These are phyloP conservation scores for Cirrhinus molitorella DNA, from an alignment of 2,797 vertebrate genomes.

Conservation along the genomic window DNA sequence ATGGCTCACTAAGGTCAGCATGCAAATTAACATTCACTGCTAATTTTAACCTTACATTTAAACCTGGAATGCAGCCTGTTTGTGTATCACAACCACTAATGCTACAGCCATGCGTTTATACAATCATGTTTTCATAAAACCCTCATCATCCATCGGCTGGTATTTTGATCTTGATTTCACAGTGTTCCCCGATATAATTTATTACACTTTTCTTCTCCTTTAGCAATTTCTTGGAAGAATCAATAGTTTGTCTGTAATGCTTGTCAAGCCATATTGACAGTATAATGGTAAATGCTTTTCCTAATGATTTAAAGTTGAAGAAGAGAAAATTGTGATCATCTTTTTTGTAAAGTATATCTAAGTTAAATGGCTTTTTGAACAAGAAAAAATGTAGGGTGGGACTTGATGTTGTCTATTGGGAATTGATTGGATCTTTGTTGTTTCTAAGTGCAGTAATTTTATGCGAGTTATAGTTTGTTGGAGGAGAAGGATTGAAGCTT, in stretches of 20 bases:
- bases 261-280: slow-evolving; percentile 41
- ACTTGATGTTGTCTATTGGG: background rate
- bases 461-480: background rate
- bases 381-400: background rate
- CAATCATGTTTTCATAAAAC: slow-evolving; percentile 33
- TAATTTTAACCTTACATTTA: slow-evolving; percentile 30
- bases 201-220: slow-evolving; percentile 6
- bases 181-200: slow-evolving; percentile 36
- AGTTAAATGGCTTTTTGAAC: background rate
- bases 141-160: background rate
- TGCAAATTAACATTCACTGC: slow-evolving; percentile 13
- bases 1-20: slow-evolving; percentile 11
- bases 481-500: background rate
- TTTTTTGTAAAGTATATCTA: background rate
- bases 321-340: slow-evolving; percentile 1
- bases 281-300: slow-evolving; percentile 24
- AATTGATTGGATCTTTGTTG: background rate
- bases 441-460: slow-evolving; percentile 11
- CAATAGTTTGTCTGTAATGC: slow-evolving; percentile 39
- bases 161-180: slow-evolving; percentile 38
- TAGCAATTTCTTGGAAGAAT: slow-evolving; percentile 37
- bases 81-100: background rate
- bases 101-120: background rate
- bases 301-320: slow-evolving; percentile 3
- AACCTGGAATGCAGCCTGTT: background rate